phyloP scores from a whole-genome alignment of 2,113 vertebrate genomes.

The Xiphorhynchus elegans region DNA sequence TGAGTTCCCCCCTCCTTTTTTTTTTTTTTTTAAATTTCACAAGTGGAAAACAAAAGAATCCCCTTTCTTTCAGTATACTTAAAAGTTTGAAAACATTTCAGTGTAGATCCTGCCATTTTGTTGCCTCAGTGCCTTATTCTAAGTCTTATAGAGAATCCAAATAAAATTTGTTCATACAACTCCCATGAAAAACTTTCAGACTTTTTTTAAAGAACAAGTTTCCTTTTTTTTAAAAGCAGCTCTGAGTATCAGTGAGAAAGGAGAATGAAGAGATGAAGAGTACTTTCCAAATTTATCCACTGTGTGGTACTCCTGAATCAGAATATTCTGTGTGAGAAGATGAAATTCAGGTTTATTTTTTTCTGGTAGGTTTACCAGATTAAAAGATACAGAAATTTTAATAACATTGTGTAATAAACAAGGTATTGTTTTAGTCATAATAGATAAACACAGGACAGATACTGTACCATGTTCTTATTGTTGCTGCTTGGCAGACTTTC shows the following conservation, averaged over 20 bases:
- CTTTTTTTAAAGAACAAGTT: background rate
- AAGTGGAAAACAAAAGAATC: background rate
- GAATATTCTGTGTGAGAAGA: background rate
- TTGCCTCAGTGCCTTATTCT: background rate
- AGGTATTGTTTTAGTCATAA: background rate
- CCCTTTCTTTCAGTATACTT: background rate
- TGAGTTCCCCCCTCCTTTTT: accelerated
- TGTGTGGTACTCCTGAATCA: background rate
- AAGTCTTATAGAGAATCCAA: background rate
- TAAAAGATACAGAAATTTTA: background rate
- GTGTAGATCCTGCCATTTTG: background rate
- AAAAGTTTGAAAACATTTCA: background rate
- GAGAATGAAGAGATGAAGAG: background rate
- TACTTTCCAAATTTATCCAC: background rate
- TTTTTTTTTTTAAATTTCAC: background rate
- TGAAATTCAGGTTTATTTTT: background rate
- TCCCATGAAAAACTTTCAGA: background rate
- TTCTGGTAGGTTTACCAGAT: background rate
- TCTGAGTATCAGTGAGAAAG: background rate
- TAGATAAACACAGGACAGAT: background rate
- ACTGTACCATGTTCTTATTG: background rate
- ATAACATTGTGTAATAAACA: background rate
- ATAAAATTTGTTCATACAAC: background rate
- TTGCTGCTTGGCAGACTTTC: background rate
- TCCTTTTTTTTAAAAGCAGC: background rate